phyloP scores from a whole-genome alignment of 2,113 vertebrate genomes.

The Trogon melanurus region DNA sequence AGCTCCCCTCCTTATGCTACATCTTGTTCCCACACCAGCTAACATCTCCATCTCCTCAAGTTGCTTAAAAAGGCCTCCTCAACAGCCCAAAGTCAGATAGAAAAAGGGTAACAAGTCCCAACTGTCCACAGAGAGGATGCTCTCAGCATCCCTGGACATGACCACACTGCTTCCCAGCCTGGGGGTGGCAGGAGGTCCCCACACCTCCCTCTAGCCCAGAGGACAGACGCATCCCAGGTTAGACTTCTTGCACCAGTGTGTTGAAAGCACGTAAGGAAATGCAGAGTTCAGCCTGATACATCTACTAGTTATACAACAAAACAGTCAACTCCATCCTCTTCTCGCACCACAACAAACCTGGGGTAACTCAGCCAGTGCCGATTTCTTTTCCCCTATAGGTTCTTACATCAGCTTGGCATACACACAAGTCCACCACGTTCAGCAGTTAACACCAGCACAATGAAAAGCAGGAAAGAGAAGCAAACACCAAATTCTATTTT shows the following conservation, averaged over 20 bases:
- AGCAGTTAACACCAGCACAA: neutral
- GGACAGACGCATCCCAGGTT: no score
- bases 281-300: accelerated
- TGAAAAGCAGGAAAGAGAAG: neutral
- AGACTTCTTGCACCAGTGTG: no score
- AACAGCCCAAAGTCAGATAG: neutral
- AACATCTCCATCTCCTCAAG: neutral
- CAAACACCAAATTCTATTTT: neutral
- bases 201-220: accelerated
- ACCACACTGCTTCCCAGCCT: neutral
- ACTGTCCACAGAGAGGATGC: neutral
- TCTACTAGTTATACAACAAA: neutral
- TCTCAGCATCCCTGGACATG: neutral
- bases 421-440: neutral
- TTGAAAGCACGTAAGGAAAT: accelerated
- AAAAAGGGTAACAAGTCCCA: neutral
- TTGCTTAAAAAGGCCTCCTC: neutral
- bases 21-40: neutral
- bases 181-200: neutral
- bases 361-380: neutral
- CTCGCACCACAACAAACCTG: neutral
- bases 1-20: no score
- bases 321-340: neutral
- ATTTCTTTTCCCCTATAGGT: neutral
- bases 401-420: neutral